Base-by-base conservation (phyloP, 2,797 vertebrate species). In the Peromyscus melanophrys region DNA sequence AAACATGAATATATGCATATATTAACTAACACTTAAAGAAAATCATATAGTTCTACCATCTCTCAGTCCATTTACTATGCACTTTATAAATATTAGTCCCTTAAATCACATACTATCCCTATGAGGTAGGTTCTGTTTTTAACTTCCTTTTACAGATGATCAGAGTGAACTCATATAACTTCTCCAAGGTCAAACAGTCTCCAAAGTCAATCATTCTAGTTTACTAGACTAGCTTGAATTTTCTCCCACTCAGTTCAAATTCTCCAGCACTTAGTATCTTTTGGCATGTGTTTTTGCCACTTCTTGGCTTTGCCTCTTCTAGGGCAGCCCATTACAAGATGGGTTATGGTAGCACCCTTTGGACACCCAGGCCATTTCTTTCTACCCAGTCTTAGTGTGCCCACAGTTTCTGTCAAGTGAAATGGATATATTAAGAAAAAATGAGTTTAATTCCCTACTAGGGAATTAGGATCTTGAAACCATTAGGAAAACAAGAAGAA, bases 21-120 rank as follows among this genome's bases (percentile, higher is more conserved):
- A 49, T 94, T 52, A 61, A 63, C 13, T 37, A 90, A 29, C 2
- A 37, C 63, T 84, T 67, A 21, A 75, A 80, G 40, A 96, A 94
- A 95, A 88, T 23, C 25, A 37, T 27, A 43, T n/a, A 34, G 6
- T 52, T 21, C 5, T 87, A 65, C 7, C 40, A 37, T 40, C 7
- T 52, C 21, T 71, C 52, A 37, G 31, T 76, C 8, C 11, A 46
- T 65, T 65, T 11, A 34, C 46, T 61, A 29, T n/a, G 29, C 1
- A 92, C 81, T 89, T 94, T 88, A 17, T 8, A 81, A 89, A 43
- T 55, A n/a, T 43, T 63, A 69, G 59, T 59, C 65, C n/a, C 59
- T 52, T 89, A 80, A 83, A 14, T 16, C 14, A 25, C 10, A 8
- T 87, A 81, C 34, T 31, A 65, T 82, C 21, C 0, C 31, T 87